Percentiles rank a stretch among this genome's conserved stretches.
phyloP scores from a whole-genome alignment of 2,888 invertebrate species.

The Lycaena phlaeas region DNA sequence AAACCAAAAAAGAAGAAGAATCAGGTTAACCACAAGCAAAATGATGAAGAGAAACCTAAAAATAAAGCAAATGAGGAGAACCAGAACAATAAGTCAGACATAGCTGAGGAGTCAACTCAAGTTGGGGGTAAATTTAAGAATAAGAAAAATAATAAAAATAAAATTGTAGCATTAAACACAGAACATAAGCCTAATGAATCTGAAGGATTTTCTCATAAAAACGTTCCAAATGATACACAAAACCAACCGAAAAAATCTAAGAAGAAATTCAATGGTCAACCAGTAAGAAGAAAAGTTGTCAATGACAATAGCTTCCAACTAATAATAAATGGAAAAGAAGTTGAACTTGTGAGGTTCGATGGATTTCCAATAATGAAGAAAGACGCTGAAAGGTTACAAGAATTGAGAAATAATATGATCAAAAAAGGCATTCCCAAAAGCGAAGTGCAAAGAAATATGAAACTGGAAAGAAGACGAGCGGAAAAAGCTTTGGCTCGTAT shows the following conservation, averaged over 20 bases:
- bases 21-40: not conserved
- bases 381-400: slow-evolving; percentile 76
- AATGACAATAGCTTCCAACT: slow-evolving; percentile 62
- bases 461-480: slow-evolving; percentile 79
- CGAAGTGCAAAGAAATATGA: slow-evolving; percentile 77
- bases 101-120: slow-evolving; percentile 4
- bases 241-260: slow-evolving; percentile 17
- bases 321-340: slow-evolving; percentile 75
- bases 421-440: slow-evolving; percentile 78
- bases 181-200: not conserved
- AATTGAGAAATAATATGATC: slow-evolving; percentile 76
- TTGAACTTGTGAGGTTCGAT: slow-evolving; percentile 76
- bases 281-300: slow-evolving; percentile 55
- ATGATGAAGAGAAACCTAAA: not conserved
- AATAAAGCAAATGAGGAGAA: not conserved
- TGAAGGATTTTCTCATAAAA: not conserved
- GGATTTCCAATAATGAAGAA: slow-evolving; percentile 81
- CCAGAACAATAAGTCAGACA: not conserved
- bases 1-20: slow-evolving; percentile 13
- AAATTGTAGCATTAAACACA: slow-evolving; percentile 7
- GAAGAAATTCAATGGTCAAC: slow-evolving; percentile 31
- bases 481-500: slow-evolving; percentile 79
- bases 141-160: slow-evolving; percentile 21
- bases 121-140: slow-evolving; percentile 24
- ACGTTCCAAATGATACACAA: not conserved